Evolutionary conservation across 2,797 vertebrate genomes (phyloP).

Genomic region (Miichthys miiuy): DNA sequence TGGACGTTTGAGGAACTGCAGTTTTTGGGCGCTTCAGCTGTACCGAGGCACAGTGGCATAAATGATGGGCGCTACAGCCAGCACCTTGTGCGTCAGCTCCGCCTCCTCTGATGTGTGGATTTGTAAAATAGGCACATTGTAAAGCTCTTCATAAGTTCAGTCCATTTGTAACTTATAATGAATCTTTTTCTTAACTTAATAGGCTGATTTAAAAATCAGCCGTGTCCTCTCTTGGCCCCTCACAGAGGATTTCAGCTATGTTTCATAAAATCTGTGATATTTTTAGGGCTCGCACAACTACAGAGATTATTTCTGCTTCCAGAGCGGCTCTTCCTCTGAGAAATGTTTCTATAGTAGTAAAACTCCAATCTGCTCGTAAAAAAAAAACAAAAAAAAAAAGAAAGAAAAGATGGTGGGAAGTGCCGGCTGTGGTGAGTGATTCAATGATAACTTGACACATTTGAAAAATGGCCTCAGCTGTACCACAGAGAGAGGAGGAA

Average conservation of each 20-base stretch:
- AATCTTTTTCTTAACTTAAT: slow-evolving; percentile 12
- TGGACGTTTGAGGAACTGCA: too few species aligned
- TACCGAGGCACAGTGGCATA: too few species aligned
- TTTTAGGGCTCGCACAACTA: not conserved
- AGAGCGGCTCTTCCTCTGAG: slow-evolving; percentile 30
- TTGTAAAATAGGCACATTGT: not conserved
- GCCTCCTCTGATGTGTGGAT: not conserved
- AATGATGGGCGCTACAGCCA: too few species aligned
- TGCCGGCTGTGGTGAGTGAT: slow-evolving; percentile 29
- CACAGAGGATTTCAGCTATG: not conserved
- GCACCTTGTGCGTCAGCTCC: not conserved
- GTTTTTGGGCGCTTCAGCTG: too few species aligned
- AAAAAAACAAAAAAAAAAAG: too few species aligned
- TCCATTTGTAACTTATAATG: slow-evolving; percentile 15
- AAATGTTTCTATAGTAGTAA: slow-evolving; percentile 34
- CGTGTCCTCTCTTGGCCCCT: not conserved
- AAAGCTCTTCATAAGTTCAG: not conserved
- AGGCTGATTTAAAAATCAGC: slow-evolving; percentile 14
- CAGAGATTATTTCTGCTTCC: slow-evolving; percentile 28
- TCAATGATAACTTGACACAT: slow-evolving; percentile 40
- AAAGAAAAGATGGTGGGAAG: slow-evolving; percentile 43
- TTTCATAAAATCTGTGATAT: not conserved
- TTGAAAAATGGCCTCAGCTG: slow-evolving; percentile 33
- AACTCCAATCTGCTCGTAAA: slow-evolving; percentile 43
- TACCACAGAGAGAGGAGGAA: not conserved